These are phyloP conservation scores for Strix uralensis DNA, from an alignment of 2,113 vertebrate species.

Conservation along the genomic window DNA sequence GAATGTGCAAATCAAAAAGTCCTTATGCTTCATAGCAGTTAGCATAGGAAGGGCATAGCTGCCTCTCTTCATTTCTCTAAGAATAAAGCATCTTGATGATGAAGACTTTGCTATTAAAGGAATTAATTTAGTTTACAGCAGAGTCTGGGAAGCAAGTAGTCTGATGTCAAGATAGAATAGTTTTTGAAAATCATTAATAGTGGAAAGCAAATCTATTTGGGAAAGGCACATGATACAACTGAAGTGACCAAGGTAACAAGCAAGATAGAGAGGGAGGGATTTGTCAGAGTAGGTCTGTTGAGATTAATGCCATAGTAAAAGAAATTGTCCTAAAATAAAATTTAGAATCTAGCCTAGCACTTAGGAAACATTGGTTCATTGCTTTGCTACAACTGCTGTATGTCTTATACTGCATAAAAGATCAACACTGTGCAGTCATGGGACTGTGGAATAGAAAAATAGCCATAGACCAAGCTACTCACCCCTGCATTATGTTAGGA, in stretches of 20 bases:
- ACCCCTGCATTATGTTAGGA: neutral
- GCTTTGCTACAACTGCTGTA: neutral
- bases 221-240: neutral
- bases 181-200: neutral
- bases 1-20: neutral
- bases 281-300: neutral
- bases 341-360: neutral
- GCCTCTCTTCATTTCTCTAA: neutral
- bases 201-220: neutral
- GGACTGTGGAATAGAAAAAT: neutral
- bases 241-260: neutral
- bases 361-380: neutral
- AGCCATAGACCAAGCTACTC: neutral
- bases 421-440: neutral
- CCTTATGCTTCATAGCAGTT: neutral
- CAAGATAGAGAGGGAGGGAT: neutral
- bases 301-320: neutral
- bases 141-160: neutral
- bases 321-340: neutral
- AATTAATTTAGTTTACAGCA: constrained; percentile 20
- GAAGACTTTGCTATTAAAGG: neutral
- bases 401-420: neutral
- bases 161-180: neutral
- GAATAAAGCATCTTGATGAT: neutral
- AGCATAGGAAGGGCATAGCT: neutral